Evolutionary conservation across 2,113 vertebrate species (phyloP), one percentile per base, ranked within the genome.

Genomic region (Bostrychus sinensis): DNA sequence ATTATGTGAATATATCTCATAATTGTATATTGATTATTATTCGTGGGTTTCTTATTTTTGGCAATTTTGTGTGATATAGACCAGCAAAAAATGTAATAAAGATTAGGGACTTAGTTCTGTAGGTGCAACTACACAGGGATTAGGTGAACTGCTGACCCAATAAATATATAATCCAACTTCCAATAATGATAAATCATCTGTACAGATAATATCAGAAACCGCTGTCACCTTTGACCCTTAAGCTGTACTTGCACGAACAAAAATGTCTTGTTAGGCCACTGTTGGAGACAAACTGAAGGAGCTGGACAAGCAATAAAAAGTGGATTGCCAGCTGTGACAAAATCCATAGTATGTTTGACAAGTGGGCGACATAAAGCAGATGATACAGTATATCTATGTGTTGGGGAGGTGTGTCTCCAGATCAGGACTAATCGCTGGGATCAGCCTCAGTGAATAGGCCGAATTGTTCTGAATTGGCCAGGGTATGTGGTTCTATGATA

Each of bases 401-500:
- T 66, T 77, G 56, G n/a, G 62, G 78, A 56, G 77, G 62, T 65
- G 71, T 78, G 71, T 78, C 70, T 78, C 51, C 65, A 76, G 78
- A 87, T 85, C 72, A 77, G 73, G 69, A 62, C 71, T 87, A 82
- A 86, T 87, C 69, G 70, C 13, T 63, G 62, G 69, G 72, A 89
- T 88, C 88, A 86, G 76, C 71, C 12, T 3, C 62, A 89, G 85
- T 95, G 91, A 95, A 95, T 94, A 80, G 92, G 92, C 50, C 48
- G 70, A 81, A 94, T 93, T 89, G 72, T 92, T 87, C 89, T 93
- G 94, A 95, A 95, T 95, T 94, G 94, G 94, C 91, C 91, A 79
- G 87, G 84, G 90, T 91, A 91, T 91, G 80, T 59, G 88, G 91
- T 88, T 87, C 88, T 91, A 89, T 92, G 86, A 84, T 73, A 75